Base-by-base conservation (phyloP, 2,888 invertebrate species). In the Rhagonycha lutea region DNA sequence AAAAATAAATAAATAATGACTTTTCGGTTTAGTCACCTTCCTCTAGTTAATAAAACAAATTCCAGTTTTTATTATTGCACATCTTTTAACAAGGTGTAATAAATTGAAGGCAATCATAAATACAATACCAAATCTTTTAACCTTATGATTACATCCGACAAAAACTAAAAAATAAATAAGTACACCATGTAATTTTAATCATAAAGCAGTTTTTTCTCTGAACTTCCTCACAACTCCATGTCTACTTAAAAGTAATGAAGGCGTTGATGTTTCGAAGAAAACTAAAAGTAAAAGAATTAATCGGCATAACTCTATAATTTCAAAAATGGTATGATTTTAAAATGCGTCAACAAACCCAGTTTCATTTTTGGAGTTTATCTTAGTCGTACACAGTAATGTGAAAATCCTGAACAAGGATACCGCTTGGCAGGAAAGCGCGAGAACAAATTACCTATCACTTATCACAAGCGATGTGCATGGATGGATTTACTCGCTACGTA, bases 401-500 rank as follows among this genome's bases (percentile, higher is more conserved):
- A 70, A 70, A 74, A 68, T 67, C 47, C 70, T 61, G 68, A 74
- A 74, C 74, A 70, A 67, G 32, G 74, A 70, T 32, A 67, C 28
- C 70, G 69, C 67, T 65, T 71, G 68, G 68, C 72, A 74, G 71
- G 76, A 81, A 80, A 79, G 79, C 79, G 80, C 72, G 75, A 75
- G 80, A 83, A 80, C 83, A 84, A 84, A 84, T 84, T 79, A 76
- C 82, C 82, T 79, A 81, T 83, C 81, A 81, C 79, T 78, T 80
- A 80, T 79, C 80, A 80, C 80, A 79, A 80, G 74, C 81, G 79
- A 81, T 79, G 82, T 78, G 81, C 80, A 78, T 80, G 82, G 80
- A 82, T 80, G 81, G 81, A 82, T 82, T 79, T 79, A 81, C 81
- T 79, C 80, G 83, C 84, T 84, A 82, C 83, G 83, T 83, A 83